Percentiles rank a stretch among this genome's conserved stretches.
Evolutionary conservation across 1,140 invertebrate species (phyloP).

Genomic region (Pantala flavescens): DNA sequence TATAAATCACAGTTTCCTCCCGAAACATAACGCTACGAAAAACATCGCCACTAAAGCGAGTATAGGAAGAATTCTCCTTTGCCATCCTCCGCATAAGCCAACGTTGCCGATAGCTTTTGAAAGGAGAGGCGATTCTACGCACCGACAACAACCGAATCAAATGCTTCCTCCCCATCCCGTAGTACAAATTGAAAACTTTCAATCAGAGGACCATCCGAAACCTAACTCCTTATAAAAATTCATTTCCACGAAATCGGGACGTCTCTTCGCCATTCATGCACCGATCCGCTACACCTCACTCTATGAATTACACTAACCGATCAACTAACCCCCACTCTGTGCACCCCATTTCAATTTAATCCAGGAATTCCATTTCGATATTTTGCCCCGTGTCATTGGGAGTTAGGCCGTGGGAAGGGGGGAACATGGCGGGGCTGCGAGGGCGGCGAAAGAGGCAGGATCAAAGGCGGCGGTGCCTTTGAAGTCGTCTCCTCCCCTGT

Average conservation of each 20-base stretch:
- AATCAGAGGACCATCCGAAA: not conserved
- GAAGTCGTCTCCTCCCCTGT: not conserved
- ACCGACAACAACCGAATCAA: not conserved
- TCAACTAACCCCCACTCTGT: not conserved
- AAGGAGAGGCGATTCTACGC: not conserved
- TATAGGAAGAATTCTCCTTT: no score
- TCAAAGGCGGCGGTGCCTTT: not conserved
- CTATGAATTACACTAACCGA: not conserved
- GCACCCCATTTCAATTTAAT: not conserved
- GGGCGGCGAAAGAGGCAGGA: not conserved
- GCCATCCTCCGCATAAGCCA: no score
- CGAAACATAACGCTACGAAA: no score
- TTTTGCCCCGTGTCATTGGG: not conserved
- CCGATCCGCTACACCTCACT: not conserved
- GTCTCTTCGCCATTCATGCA: not conserved
- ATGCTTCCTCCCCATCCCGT: not conserved
- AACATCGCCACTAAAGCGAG: no score
- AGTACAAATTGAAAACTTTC: not conserved
- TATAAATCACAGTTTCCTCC: no score
- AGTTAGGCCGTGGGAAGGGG: not conserved
- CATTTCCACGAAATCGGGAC: not conserved
- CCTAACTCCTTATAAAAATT: not conserved
- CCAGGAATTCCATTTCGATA: constrained; percentile 9
- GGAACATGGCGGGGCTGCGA: not conserved
- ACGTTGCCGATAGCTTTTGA: no score